A percentile compares a stretch with the other conserved stretches of the same genome.
These are phyloP conservation scores for Amiota communis DNA, from an alignment of 2,888 invertebrate species.

Conservation along the genomic window DNA sequence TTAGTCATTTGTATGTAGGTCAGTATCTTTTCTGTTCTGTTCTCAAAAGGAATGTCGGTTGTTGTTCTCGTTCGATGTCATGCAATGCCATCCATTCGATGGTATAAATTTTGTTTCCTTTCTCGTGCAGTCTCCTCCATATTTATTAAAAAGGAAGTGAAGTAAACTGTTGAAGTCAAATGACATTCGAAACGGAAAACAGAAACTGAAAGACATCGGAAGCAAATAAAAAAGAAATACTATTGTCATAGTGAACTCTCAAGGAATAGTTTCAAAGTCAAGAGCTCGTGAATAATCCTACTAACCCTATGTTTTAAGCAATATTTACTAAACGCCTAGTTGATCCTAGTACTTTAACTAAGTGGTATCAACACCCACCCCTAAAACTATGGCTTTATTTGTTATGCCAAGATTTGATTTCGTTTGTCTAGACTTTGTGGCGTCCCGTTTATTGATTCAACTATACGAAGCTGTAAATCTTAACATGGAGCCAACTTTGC, in stretches of 20 bases:
- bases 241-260: too few relatives aligned
- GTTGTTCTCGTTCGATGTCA: not conserved
- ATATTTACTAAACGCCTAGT: too few relatives aligned
- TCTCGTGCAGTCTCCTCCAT: too few relatives aligned
- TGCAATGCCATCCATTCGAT: not conserved
- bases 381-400: too few relatives aligned
- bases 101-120: not conserved
- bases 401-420: not conserved
- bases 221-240: not conserved
- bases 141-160: constrained; percentile 17
- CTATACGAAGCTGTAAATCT: not conserved
- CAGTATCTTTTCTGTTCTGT: constrained; percentile 12
- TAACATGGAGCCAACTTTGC: not conserved
- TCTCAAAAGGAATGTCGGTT: constrained; percentile 3
- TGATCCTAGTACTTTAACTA: too few relatives aligned
- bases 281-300: too few relatives aligned
- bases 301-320: too few relatives aligned
- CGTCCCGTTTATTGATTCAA: not conserved
- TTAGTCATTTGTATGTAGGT: constrained; percentile 20
- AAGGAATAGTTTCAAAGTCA: too few relatives aligned
- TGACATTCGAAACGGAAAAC: not conserved
- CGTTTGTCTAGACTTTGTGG: constrained; percentile 14
- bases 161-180: constrained; percentile 29
- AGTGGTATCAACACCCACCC: too few relatives aligned
- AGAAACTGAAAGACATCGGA: not conserved